Evolutionary conservation across 2,888 invertebrate genomes (phyloP).

Genomic region (Ametastegia equiseti): DNA sequence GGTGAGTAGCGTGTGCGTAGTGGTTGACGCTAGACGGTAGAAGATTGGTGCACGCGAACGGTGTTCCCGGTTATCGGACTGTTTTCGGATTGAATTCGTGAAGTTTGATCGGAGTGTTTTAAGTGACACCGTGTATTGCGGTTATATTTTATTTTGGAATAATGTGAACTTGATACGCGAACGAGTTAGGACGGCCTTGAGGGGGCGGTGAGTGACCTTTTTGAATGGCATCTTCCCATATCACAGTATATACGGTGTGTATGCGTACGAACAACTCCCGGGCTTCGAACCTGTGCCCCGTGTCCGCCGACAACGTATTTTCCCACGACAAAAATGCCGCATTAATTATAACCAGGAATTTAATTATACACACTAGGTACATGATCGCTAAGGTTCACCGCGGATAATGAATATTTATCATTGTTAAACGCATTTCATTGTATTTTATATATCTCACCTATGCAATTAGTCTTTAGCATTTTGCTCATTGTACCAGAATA

Average conservation of each 20-base stretch:
- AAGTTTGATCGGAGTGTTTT: neutral
- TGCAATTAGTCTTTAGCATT: no score
- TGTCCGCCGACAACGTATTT: no score
- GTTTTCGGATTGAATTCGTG: slow-evolving; percentile 14
- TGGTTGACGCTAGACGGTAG: slow-evolving; percentile 36
- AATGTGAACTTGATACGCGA: neutral
- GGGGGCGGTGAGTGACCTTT: slow-evolving; percentile 71
- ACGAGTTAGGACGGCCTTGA: slow-evolving; percentile 62
- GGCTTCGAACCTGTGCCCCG: slow-evolving; percentile 54
- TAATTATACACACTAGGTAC: slow-evolving; percentile 8
- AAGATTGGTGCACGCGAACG: slow-evolving; percentile 21
- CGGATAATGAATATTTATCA: neutral
- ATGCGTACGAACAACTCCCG: slow-evolving; percentile 41
- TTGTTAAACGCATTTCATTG: neutral
- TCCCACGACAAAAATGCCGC: slow-evolving; percentile 68
- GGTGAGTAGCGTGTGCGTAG: slow-evolving; percentile 11
- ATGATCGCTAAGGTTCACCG: slow-evolving; percentile 6
- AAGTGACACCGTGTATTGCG: neutral
- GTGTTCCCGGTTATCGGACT: slow-evolving; percentile 17
- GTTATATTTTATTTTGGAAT: slow-evolving; percentile 2
- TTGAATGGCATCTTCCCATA: slow-evolving; percentile 57
- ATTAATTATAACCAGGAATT: slow-evolving; percentile 55
- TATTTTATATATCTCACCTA: neutral
- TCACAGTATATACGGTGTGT: slow-evolving; percentile 27
- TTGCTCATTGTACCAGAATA: neutral